A percentile compares a stretch with the other conserved stretches of the same genome.
These are phyloP conservation scores for Notoglanidium macrostoma DNA, from an alignment of 2,797 vertebrate genomes.

Conservation along the genomic window DNA sequence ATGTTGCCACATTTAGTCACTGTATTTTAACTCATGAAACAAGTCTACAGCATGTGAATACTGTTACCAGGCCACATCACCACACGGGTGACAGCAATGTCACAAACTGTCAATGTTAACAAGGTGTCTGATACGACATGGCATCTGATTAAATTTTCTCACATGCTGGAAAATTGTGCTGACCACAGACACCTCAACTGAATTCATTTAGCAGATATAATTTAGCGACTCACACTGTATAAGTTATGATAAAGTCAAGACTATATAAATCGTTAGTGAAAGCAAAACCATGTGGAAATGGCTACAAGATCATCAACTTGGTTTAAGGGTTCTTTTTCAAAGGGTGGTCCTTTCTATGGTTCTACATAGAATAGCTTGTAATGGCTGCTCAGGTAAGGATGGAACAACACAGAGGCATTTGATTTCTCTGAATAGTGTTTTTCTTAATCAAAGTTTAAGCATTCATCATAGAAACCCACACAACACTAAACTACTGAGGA, in stretches of 20 bases:
- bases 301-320: neutral
- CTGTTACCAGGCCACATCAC: neutral
- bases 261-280: neutral
- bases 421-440: neutral
- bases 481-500: neutral
- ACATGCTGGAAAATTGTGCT: neutral
- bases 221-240: neutral
- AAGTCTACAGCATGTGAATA: neutral
- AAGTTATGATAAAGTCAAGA: neutral
- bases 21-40: neutral
- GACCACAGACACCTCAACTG: neutral
- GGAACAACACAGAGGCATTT: neutral
- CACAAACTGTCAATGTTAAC: neutral
- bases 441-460: neutral
- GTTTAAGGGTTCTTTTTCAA: neutral
- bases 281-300: neutral
- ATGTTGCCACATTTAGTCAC: neutral
- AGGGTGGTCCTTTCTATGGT: neutral
- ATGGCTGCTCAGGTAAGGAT: neutral
- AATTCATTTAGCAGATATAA: neutral
- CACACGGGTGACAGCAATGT: neutral
- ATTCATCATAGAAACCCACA: neutral
- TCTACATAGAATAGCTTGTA: neutral
- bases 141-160: neutral
- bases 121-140: neutral